Conservation (phyloP, 2,113 vertebrate genomes). For the Octodon degus region DNA sequence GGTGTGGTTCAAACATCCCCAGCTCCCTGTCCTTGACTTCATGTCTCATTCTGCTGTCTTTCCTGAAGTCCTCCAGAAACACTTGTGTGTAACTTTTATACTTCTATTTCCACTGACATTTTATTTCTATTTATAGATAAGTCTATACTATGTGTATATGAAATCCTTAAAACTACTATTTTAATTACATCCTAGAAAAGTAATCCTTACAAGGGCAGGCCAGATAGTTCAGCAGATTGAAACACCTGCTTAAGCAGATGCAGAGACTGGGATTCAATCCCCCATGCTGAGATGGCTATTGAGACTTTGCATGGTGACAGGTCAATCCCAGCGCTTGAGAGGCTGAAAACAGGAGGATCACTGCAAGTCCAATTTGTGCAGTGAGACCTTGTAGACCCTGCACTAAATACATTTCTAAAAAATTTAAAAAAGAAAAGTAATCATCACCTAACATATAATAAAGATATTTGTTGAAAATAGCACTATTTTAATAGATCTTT, state of each 20-base stretch:
- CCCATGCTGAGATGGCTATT: too few species aligned
- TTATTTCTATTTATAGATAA: background rate
- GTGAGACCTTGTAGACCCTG: too few species aligned
- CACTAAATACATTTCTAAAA: too few species aligned
- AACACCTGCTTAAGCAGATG: too few species aligned
- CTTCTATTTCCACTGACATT: background rate
- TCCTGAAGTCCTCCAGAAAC: background rate
- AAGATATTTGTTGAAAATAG: conserved; percentile 1
- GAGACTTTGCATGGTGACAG: too few species aligned
- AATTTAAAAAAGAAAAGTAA: background rate
- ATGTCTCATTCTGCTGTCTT: background rate
- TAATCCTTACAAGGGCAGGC: background rate
- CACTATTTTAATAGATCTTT: background rate
- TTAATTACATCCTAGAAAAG: background rate
- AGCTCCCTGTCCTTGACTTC: background rate
- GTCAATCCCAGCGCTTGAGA: too few species aligned
- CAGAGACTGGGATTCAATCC: too few species aligned
- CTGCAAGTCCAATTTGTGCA: too few species aligned
- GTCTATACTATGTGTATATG: fast-evolving
- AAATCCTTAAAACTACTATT: conserved; percentile 1
- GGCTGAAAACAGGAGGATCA: too few species aligned
- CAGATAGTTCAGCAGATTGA: too few species aligned
- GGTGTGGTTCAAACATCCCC: background rate
- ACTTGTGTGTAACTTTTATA: background rate
- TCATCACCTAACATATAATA: background rate